phyloP scores from a whole-genome alignment of 2,113 vertebrate species.

The Sus scrofa region DNA sequence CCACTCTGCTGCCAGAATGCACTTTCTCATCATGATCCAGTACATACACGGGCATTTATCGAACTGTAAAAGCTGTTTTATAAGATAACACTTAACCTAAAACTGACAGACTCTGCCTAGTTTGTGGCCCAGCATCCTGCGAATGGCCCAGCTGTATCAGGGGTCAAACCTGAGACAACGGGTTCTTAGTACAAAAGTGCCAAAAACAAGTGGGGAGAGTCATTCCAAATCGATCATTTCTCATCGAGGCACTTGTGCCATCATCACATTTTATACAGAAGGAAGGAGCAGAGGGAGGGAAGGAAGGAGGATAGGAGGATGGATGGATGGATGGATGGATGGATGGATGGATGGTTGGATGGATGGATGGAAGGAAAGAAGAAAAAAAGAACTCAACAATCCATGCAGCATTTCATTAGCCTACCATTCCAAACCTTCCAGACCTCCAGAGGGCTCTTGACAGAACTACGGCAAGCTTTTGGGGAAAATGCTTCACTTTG shows the following conservation, averaged over 20 bases:
- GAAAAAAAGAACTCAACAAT: background rate
- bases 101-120: background rate
- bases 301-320: too few species aligned
- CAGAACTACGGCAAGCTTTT: background rate
- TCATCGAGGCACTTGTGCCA: background rate
- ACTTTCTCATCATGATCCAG: background rate
- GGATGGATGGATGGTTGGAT: too few species aligned
- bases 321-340: too few species aligned
- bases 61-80: constrained; percentile 30
- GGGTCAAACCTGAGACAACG: background rate
- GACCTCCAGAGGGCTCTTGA: constrained; percentile 46
- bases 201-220: background rate
- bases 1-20: background rate
- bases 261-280: background rate
- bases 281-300: background rate
- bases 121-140: background rate
- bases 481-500: background rate
- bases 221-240: background rate
- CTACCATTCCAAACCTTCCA: background rate
- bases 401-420: background rate
- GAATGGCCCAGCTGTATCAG: background rate
- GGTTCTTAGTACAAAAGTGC: background rate
- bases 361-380: too few species aligned
- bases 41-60: background rate
- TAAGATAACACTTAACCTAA: constrained; percentile 28